Conservation (phyloP, 2,113 vertebrate species). For the Lucifuga dentata region DNA sequence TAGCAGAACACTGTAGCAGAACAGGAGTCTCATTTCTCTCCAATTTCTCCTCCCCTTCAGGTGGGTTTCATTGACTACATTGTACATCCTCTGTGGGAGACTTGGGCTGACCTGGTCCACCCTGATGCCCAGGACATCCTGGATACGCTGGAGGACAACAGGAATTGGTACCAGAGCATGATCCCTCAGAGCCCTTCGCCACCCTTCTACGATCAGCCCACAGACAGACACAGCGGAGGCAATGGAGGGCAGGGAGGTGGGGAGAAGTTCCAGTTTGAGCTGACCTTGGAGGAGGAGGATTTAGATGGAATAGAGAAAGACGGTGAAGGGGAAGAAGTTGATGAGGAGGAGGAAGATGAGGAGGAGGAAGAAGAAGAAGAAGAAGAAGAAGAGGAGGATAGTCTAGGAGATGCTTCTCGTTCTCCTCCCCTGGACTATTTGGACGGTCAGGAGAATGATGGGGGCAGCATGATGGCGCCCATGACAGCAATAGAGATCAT, state of each 20-base stretch:
- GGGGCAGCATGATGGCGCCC: slow-evolving; percentile 72
- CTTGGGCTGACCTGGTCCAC: slow-evolving; percentile 98
- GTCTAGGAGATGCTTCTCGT: slow-evolving; percentile 56
- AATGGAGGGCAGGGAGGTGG: slow-evolving; percentile 83
- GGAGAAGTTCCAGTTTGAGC: slow-evolving; percentile 98
- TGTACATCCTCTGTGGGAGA: slow-evolving; percentile 98
- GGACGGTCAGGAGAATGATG: slow-evolving; percentile 63
- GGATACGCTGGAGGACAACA: slow-evolving; percentile 97
- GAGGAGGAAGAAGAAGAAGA: slow-evolving; percentile 70
- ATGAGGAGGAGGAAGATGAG: slow-evolving; percentile 87
- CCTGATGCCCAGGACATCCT: slow-evolving; percentile 98
- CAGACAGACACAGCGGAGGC: slow-evolving; percentile 87
- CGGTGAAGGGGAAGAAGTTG: slow-evolving; percentile 88
- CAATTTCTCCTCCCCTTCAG: slow-evolving; percentile 69
- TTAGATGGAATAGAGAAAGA: slow-evolving; percentile 93
- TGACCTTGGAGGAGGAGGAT: slow-evolving; percentile 96
- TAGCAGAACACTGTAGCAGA: no score
- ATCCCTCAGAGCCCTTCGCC: slow-evolving; percentile 98
- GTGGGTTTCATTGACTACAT: slow-evolving; percentile 99
- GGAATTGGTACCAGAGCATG: slow-evolving; percentile 99
- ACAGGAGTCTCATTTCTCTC: slow-evolving; percentile 1
- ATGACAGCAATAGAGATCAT: slow-evolving; percentile 86
- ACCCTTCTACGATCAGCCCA: slow-evolving; percentile 89
- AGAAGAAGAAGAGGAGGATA: slow-evolving; percentile 76
- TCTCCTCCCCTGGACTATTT: slow-evolving; percentile 74